Conservation (phyloP, 2,888 invertebrate species). For the Drosophila cyrtoloma region DNA sequence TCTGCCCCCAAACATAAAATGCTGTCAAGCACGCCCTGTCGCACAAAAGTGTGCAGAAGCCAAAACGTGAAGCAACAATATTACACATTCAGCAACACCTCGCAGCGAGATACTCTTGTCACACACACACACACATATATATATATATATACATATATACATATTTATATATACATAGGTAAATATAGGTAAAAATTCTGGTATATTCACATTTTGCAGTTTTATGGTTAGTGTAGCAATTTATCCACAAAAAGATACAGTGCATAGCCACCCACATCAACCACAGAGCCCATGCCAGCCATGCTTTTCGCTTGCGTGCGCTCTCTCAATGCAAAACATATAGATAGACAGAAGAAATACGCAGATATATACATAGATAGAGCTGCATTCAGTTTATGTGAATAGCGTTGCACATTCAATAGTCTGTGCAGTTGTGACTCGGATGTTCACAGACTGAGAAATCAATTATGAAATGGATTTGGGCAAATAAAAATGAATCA, state of each 20-base stretch:
- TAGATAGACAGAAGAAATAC: background rate
- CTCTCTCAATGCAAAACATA: background rate
- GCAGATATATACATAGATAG: background rate
- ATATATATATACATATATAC: background rate
- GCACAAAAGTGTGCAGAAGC: constrained; percentile 62
- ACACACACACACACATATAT: too few relatives aligned
- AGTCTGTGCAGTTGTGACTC: constrained; percentile 27
- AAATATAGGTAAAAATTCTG: constrained; percentile 22
- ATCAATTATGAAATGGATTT: constrained; percentile 27
- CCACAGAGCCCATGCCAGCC: constrained; percentile 2
- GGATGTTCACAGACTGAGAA: constrained; percentile 21
- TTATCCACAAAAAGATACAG: constrained; percentile 62
- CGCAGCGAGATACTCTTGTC: constrained; percentile 42
- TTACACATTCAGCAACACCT: constrained; percentile 67
- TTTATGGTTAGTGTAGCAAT: constrained; percentile 73
- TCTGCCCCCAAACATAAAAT: constrained; percentile 57
- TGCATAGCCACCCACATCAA: constrained; percentile 8
- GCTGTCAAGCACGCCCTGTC: constrained; percentile 68
- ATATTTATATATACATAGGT: background rate
- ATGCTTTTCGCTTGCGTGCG: constrained; percentile 21
- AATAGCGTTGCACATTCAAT: constrained; percentile 70
- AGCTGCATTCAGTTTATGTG: constrained; percentile 59
- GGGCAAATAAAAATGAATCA: constrained; percentile 10
- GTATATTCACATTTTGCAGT: constrained; percentile 65
- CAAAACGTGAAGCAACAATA: constrained; percentile 56